phyloP scores from a whole-genome alignment of 1,140 invertebrate species.

The Pectinophora gossypiella region DNA sequence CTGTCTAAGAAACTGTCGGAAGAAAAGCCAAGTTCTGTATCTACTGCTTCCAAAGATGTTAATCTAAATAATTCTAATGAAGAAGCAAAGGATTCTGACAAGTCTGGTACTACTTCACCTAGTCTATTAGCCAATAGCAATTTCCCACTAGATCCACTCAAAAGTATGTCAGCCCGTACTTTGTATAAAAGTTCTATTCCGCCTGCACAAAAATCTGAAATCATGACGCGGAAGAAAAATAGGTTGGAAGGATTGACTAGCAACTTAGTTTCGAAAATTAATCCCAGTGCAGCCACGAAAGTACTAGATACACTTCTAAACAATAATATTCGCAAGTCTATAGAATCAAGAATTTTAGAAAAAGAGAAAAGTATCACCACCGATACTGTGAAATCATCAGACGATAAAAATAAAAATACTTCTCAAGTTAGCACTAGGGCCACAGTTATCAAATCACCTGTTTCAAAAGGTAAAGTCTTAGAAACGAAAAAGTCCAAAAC shows the following conservation, averaged over 20 bases:
- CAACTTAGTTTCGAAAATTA: conserved; percentile 74
- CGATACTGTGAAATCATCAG: conserved; percentile 33
- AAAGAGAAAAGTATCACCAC: conserved; percentile 54
- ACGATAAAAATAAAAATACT: conserved; percentile 47
- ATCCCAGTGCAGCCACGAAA: conserved; percentile 70
- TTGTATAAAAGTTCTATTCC: conserved; percentile 66
- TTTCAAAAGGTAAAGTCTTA: conserved; percentile 67
- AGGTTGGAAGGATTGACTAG: conserved; percentile 76
- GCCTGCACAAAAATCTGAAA: conserved; percentile 70
- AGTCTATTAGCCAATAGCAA: conserved; percentile 42
- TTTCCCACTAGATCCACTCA: conserved; percentile 51
- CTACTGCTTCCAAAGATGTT: conserved; percentile 34
- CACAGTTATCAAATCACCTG: conserved; percentile 75
- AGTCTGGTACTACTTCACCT: conserved; percentile 25
- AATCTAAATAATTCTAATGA: conserved; percentile 43
- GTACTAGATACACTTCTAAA: conserved; percentile 70
- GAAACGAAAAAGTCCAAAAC: conserved; percentile 66
- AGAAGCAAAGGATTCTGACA: conserved; percentile 38
- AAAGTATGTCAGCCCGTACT: conserved; percentile 62
- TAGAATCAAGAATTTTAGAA: conserved; percentile 72
- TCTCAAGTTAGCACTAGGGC: conserved; percentile 63
- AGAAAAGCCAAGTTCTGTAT: conserved; percentile 38
- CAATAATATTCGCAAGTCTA: conserved; percentile 73
- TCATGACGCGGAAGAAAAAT: conserved; percentile 76
- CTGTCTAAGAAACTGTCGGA: conserved; percentile 70